phyloP scores from a whole-genome alignment of 1,140 invertebrate genomes.

The Yoshiicerus persimilis region DNA sequence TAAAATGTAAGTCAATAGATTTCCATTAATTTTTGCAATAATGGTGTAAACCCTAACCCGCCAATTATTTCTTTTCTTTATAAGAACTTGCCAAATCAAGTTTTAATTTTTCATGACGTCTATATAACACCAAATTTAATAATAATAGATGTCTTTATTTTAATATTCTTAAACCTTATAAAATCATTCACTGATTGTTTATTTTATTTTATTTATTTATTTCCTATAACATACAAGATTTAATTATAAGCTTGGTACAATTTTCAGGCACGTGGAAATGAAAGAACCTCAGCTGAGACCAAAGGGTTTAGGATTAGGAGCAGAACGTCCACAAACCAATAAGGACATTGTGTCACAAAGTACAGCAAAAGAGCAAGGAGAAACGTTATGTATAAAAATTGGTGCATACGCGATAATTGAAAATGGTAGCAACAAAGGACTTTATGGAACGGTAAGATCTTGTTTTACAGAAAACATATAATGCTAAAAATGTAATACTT shows the following conservation, averaged over 20 bases:
- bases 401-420: slow-evolving; percentile 49
- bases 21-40: too few relatives aligned
- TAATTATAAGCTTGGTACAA: neutral
- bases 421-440: slow-evolving; percentile 58
- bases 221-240: slow-evolving; percentile 8
- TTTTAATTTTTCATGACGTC: too few relatives aligned
- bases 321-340: slow-evolving; percentile 65
- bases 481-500: neutral
- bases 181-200: too few relatives aligned
- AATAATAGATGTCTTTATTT: too few relatives aligned
- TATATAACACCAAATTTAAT: too few relatives aligned
- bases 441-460: slow-evolving; percentile 72
- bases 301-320: slow-evolving; percentile 89
- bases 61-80: too few relatives aligned
- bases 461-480: neutral
- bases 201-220: slow-evolving; percentile 28
- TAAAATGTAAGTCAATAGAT: slow-evolving; percentile 61
- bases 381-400: slow-evolving; percentile 59
- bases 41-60: too few relatives aligned
- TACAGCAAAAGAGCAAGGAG: slow-evolving; percentile 59
- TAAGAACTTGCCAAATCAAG: too few relatives aligned
- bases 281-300: slow-evolving; percentile 69
- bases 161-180: too few relatives aligned
- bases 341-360: slow-evolving; percentile 56
- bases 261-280: slow-evolving; percentile 57